A percentile compares a stretch with the other conserved stretches of the same genome.
Conservation (phyloP, 2,113 vertebrate species). For the Girardinichthys multiradiatus region DNA sequence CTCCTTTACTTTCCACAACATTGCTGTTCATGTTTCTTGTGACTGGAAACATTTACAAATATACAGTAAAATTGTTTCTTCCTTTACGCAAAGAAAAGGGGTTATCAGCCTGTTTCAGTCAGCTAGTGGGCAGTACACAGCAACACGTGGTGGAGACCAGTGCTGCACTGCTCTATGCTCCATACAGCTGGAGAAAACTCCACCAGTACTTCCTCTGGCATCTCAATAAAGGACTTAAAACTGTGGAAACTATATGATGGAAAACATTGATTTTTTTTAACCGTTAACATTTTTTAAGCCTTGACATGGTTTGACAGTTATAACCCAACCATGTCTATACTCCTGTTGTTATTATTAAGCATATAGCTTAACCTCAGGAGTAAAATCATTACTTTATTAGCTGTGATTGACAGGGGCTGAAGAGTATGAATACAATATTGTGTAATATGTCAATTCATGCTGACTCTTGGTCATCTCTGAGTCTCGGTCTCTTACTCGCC, state of each 20-base stretch:
- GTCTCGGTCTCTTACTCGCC: conserved; percentile 16
- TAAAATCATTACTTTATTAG: background rate
- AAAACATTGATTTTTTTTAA: conserved; percentile 32
- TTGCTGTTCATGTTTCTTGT: too few species aligned
- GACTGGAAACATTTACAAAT: too few species aligned
- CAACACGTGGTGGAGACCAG: background rate
- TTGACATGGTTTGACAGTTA: background rate
- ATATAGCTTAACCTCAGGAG: background rate
- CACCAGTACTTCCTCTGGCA: background rate
- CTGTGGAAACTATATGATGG: background rate
- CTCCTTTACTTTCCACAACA: background rate
- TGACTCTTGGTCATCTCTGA: conserved; percentile 55
- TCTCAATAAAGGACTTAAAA: background rate
- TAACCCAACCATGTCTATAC: background rate
- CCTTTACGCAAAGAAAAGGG: background rate
- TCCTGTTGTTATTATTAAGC: background rate
- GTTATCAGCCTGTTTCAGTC: background rate
- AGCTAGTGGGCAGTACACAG: too few species aligned
- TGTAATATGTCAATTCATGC: conserved; percentile 47
- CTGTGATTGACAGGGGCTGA: conserved; percentile 4
- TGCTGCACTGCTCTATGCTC: background rate
- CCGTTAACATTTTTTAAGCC: background rate
- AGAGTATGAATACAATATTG: conserved; percentile 33
- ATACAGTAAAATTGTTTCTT: background rate
- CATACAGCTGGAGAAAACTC: background rate